Evolutionary conservation across 2,797 vertebrate genomes (phyloP).

Genomic region (Poeciliopsis turneri): DNA sequence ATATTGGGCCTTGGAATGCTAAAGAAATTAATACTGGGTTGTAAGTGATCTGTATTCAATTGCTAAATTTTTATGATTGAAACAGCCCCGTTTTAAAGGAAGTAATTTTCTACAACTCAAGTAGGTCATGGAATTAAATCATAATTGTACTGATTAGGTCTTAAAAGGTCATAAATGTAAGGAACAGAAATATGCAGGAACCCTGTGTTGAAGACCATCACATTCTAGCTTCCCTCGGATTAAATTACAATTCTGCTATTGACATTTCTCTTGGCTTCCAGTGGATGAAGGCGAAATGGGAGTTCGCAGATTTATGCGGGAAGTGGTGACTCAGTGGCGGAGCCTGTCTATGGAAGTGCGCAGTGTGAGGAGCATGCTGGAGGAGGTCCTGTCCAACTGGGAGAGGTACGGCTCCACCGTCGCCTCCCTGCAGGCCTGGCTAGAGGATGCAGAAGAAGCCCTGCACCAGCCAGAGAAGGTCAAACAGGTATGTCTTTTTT

Average conservation of each 20-base stretch:
- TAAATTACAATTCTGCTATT: background rate
- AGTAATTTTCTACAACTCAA: background rate
- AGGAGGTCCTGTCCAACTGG: slow-evolving; percentile 94
- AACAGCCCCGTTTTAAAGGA: background rate
- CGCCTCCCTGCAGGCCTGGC: slow-evolving; percentile 89
- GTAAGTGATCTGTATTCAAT: background rate
- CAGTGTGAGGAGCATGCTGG: slow-evolving; percentile 94
- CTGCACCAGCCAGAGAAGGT: slow-evolving; percentile 87
- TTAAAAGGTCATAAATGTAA: background rate
- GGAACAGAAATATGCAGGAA: background rate
- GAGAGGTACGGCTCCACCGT: slow-evolving; percentile 88
- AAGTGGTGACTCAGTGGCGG: slow-evolving; percentile 92
- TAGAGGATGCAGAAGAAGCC: slow-evolving; percentile 92
- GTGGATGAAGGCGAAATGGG: slow-evolving; percentile 88
- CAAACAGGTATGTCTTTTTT: slow-evolving; percentile 82
- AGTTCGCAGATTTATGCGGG: slow-evolving; percentile 89
- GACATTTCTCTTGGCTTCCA: slow-evolving; percentile 50
- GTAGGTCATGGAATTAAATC: background rate
- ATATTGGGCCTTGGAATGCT: background rate
- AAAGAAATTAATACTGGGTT: background rate
- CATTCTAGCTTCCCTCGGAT: background rate
- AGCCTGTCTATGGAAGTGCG: slow-evolving; percentile 93
- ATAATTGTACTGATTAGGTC: background rate
- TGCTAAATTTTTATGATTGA: background rate
- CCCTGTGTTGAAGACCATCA: background rate